A percentile compares a stretch with the other conserved stretches of the same genome.
Evolutionary conservation across 2,113 vertebrate species (phyloP).

Genomic region (Dascyllus trimaculatus): DNA sequence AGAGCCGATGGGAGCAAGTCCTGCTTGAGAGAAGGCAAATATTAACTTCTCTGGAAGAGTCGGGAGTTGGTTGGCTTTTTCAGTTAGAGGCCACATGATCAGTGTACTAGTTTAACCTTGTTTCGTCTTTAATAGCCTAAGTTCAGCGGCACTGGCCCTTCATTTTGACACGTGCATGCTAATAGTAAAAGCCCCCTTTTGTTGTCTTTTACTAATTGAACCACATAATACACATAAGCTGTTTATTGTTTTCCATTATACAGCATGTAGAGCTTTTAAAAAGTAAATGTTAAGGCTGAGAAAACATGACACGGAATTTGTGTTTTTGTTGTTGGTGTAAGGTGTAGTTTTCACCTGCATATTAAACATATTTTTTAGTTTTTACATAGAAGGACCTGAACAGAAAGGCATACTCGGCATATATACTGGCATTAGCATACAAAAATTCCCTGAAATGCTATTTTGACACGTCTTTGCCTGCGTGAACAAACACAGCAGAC

Average conservation of each 20-base stretch:
- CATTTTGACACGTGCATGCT: not conserved
- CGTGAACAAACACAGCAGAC: conserved; percentile 30
- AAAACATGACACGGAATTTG: not conserved
- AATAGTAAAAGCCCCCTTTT: not conserved
- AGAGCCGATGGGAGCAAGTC: conserved; percentile 18
- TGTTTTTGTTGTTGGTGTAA: not conserved
- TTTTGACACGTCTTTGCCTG: conserved; percentile 26
- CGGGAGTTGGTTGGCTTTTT: not conserved
- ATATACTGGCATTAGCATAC: conserved; percentile 24
- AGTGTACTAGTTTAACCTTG: not conserved
- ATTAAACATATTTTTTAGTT: not conserved
- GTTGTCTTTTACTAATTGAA: not conserved
- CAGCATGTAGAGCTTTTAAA: not conserved
- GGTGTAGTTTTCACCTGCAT: not conserved
- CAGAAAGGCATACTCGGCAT: not conserved
- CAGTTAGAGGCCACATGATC: not conserved
- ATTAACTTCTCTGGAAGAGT: conserved; percentile 23
- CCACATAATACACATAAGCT: not conserved
- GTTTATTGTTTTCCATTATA: not conserved
- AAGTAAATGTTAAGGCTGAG: not conserved
- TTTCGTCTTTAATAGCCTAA: not conserved
- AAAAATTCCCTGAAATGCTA: conserved; percentile 31
- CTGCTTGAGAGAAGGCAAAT: conserved; percentile 8
- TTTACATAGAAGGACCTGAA: not conserved
- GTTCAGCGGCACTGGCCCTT: not conserved